Percentiles rank a stretch among this genome's conserved stretches.
Conservation (phyloP, 2,797 vertebrate species). For the Alcedo quadribrachys region DNA sequence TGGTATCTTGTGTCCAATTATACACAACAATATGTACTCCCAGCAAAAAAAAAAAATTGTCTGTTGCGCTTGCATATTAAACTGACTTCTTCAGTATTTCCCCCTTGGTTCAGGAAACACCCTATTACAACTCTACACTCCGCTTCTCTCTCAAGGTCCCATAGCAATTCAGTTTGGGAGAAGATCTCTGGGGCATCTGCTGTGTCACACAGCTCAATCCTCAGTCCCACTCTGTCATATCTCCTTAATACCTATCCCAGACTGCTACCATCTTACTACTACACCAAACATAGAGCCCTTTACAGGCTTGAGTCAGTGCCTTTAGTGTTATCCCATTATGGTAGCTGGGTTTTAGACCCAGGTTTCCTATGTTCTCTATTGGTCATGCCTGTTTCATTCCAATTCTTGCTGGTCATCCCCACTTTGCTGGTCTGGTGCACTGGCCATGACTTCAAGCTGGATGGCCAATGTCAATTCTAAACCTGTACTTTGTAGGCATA, state of each 20-base stretch:
- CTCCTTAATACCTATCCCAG: neutral
- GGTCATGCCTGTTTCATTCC: neutral
- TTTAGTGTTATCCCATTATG: neutral
- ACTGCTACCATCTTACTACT: neutral
- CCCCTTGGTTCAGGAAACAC: neutral
- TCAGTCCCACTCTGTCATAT: neutral
- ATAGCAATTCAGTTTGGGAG: neutral
- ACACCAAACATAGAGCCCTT: neutral
- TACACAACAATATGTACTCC: neutral
- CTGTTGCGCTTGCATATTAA: neutral
- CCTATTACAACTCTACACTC: neutral
- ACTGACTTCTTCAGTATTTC: neutral
- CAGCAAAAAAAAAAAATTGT: neutral
- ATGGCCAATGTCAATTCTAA: neutral
- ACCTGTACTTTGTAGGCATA: neutral
- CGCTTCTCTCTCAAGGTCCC: neutral
- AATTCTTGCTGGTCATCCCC: neutral
- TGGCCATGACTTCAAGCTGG: accelerated
- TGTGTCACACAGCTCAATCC: neutral
- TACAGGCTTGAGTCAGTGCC: neutral
- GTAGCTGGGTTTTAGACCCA: neutral
- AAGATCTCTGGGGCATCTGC: neutral
- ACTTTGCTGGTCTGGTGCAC: neutral
- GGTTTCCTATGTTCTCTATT: neutral
- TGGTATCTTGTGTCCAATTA: neutral